Conservation (phyloP, 2,888 invertebrate species). For the Cantharis rufa region DNA sequence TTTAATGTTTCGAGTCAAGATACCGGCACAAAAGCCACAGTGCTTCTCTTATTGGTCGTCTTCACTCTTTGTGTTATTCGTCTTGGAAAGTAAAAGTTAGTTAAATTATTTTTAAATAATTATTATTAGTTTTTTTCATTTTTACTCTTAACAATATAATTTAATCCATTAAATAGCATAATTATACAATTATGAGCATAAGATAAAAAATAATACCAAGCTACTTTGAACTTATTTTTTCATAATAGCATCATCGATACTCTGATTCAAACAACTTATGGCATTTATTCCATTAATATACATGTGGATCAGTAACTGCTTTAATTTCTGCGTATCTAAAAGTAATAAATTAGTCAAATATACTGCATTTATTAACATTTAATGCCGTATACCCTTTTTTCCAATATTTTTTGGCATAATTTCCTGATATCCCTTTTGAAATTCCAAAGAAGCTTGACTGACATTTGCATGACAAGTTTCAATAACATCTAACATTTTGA, state of each 20-base stretch:
- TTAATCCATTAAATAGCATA: too few species aligned
- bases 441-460: not conserved
- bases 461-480: not conserved
- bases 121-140: too few species aligned
- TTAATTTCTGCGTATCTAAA: not conserved
- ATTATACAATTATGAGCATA: too few species aligned
- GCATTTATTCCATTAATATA: not conserved
- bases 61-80: too few species aligned
- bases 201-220: too few species aligned
- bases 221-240: not conserved
- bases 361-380: not conserved
- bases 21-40: too few species aligned
- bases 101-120: too few species aligned
- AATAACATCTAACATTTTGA: not conserved
- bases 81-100: too few species aligned
- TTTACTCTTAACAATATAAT: too few species aligned
- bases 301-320: not conserved
- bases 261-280: not conserved
- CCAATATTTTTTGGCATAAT: not conserved
- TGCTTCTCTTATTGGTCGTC: too few species aligned
- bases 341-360: not conserved
- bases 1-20: too few species aligned
- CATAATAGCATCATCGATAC: not conserved
- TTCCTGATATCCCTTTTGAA: not conserved
- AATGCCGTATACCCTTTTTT: not conserved